Evolutionary conservation across 2,113 vertebrate species (phyloP).

Genomic region (Beaufortia kweichowensis): DNA sequence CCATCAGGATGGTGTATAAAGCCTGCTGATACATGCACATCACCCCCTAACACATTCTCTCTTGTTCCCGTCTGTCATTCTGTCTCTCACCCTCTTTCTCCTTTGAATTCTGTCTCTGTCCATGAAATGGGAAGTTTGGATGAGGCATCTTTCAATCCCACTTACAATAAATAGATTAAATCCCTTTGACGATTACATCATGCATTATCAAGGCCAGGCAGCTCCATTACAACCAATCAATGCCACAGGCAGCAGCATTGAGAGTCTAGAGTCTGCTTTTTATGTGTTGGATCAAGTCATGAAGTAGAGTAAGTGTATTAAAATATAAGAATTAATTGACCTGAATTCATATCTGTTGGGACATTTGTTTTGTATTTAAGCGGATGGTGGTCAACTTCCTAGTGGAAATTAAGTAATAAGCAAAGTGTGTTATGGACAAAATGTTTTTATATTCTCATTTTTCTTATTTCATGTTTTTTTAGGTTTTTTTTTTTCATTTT

Average conservation of each 20-base stretch:
- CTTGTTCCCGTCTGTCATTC: slow-evolving; percentile 6
- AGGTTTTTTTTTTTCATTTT: no score
- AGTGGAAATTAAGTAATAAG: no score
- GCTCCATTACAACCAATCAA: slow-evolving; percentile 84
- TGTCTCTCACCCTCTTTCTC: slow-evolving; percentile 8
- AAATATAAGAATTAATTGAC: slow-evolving; percentile 62
- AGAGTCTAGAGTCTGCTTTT: slow-evolving; percentile 4
- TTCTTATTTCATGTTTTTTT: no score
- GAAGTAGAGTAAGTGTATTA: slow-evolving; percentile 55
- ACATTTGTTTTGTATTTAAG: neutral
- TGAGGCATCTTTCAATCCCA: slow-evolving; percentile 70
- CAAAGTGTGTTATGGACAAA: no score
- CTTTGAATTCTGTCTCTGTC: slow-evolving; percentile 29
- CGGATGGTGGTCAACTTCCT: neutral
- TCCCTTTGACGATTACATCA: slow-evolving; percentile 92
- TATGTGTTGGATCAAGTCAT: slow-evolving; percentile 59
- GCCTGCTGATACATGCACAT: neutral
- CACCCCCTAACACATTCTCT: neutral
- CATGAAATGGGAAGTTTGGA: slow-evolving; percentile 62
- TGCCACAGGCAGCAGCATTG: slow-evolving; percentile 73
- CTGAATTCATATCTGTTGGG: slow-evolving; percentile 16
- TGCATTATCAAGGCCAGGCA: slow-evolving; percentile 82
- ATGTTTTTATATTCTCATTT: no score
- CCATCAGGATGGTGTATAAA: slow-evolving; percentile 37
- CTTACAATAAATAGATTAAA: slow-evolving; percentile 83